Evolutionary conservation across 2,888 invertebrate species (phyloP), one percentile per base, ranked within the genome.

Genomic region (Epinotia brunnichana): DNA sequence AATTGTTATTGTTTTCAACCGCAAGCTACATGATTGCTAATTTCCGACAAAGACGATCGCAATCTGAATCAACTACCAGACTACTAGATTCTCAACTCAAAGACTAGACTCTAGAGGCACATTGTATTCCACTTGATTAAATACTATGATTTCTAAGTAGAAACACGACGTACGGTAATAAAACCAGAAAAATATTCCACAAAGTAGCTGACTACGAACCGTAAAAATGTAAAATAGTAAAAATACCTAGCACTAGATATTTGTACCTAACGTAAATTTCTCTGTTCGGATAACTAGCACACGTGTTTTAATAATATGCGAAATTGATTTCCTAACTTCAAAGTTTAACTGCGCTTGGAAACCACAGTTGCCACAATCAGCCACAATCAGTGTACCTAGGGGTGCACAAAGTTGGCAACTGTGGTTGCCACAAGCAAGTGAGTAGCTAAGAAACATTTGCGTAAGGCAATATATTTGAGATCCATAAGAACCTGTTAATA

Each of bases 21-120:
- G 44, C 53, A 63, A 24, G 63, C 35, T 63, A 35, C 53, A 63
- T 24, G n/a, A 7, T 29, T 44, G 44, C 21, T 48, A 29, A 51
- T 53, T 63, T 29, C 19, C 21, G n/a, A 53, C 53, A 63, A 63
- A 63, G 17, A 41, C 3, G 5, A 63, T 51, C 4, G 3, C n/a
- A 17, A 35, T 35, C 11, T n/a, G 29, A 51, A 48, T 7, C 2
- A n/a, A 51, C 24, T 63, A 2, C 17, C n/a, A n/a, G n/a, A n/a
- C n/a, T n/a, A n/a, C n/a, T n/a, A n/a, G n/a, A n/a, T n/a, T n/a
- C n/a, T n/a, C n/a, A n/a, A n/a, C n/a, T n/a, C n/a, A n/a, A n/a
- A n/a, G n/a, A 24, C 21, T 24, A 35, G 35, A 35, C 19, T 35
- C 53, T 63, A 53, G 35, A 63, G 15, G 53, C 51, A 9, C 10